Evolutionary conservation across 2,797 vertebrate genomes (phyloP), one percentile per base, ranked within the genome.

Genomic region (Spea hammondii): DNA sequence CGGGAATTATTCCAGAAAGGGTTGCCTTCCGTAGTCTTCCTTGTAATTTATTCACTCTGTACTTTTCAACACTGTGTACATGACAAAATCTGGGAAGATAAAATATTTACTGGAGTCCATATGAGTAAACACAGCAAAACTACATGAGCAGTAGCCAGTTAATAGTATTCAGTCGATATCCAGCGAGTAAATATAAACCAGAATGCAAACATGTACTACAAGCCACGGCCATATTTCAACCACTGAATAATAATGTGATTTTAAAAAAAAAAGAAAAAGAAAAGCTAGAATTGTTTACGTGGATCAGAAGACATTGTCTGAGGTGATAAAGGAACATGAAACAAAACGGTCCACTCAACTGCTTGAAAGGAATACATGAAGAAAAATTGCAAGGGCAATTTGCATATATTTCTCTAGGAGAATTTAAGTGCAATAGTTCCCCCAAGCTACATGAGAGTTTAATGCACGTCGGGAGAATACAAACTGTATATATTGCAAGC

Each of bases 1-100:
- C 55, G 80, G 79, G 83, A 85, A 82, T 78, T 76, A 74, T 84
- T 82, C 69, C 8, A 77, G 79, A 84, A 86, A 87, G 84, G 82
- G 64, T 55, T 77, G 84, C 85, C 87, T 86, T 84, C 84, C 64
- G 70, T 78, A 77, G 79, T 65, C 69, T 74, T 74, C 45, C 80
- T 73, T 67, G 75, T 82, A 82, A 82, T 82, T 74, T 82, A 82
- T 82, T 82, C 80, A 74, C 70, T 77, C 55, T 45, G 70, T 77
- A 78, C 80, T 82, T 82, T 76, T 69, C 80, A 59, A 64, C 65
- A 68, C 65, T 74, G 75, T 74, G 70, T 77, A 82, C 80, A 82
- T 82, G 75, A 82, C 80, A 82, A 78, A 73, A 82, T 77, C 75
- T 82, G 65, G 70, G 7, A 57, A 77, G 80, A 77, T 82, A 82